A percentile compares a stretch with the other conserved stretches of the same genome.
phyloP scores from a whole-genome alignment of 30 jellyfish, hydroid and myxozoan genomes.

The Cassiopea andromeda region DNA sequence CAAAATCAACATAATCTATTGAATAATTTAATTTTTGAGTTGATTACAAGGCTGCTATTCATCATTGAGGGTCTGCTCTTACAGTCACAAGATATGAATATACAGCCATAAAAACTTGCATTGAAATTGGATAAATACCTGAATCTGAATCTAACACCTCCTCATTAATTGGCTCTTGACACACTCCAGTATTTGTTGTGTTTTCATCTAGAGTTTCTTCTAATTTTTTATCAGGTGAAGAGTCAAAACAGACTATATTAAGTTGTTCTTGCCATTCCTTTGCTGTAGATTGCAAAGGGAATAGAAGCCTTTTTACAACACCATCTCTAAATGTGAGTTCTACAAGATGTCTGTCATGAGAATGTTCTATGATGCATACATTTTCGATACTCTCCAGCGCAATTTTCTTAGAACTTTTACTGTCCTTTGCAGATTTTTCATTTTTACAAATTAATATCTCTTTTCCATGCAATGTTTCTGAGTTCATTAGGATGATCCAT shows the following conservation, averaged over 20 bases:
- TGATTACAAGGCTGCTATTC: too few relatives aligned
- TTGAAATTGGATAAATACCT: too few relatives aligned
- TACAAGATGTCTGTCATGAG: constrained; percentile 5
- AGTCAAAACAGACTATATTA: constrained; percentile 44
- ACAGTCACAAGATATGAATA: too few relatives aligned
- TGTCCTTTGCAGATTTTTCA: constrained; percentile 18
- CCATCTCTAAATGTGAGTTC: constrained; percentile 12
- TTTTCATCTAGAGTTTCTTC: background rate
- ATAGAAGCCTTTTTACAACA: constrained; percentile 6
- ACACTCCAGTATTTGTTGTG: background rate
- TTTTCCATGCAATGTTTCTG: constrained; percentile 2
- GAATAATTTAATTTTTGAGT: too few relatives aligned
- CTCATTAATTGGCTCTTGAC: background rate
- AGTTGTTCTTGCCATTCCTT: constrained; percentile 67
- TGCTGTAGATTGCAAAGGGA: constrained; percentile 24
- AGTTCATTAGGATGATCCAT: constrained; percentile 42
- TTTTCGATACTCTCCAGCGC: constrained; percentile 10
- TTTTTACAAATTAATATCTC: constrained; percentile 14
- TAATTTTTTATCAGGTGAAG: constrained; percentile 39
- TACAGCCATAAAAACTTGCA: too few relatives aligned
- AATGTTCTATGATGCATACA: background rate
- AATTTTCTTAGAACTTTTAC: constrained; percentile 1
- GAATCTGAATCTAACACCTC: background rate
- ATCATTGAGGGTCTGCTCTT: too few relatives aligned
- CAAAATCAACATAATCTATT: too few relatives aligned